phyloP scores from a whole-genome alignment of 2,113 vertebrate species.

The Phaethon lepturus region DNA sequence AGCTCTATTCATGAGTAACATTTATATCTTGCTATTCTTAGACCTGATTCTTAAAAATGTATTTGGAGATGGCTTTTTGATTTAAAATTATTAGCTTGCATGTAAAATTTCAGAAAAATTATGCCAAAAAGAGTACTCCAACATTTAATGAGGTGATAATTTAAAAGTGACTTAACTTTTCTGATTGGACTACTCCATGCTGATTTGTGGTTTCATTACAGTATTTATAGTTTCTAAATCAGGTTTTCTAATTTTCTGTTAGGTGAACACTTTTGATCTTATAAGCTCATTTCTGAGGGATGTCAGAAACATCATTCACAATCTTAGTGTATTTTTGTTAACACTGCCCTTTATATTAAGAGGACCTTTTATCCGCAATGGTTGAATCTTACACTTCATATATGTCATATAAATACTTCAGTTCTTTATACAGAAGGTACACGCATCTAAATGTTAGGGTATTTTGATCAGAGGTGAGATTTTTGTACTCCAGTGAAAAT shows the following conservation, averaged over 20 bases:
- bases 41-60: not conserved
- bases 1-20: not conserved
- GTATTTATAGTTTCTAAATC: constrained; percentile 32
- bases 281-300: not conserved
- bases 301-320: not conserved
- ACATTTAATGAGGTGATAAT: constrained; percentile 13
- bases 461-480: not conserved
- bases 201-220: constrained; percentile 27
- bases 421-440: not conserved
- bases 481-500: not conserved
- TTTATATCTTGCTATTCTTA: constrained; percentile 16
- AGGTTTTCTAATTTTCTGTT: not conserved
- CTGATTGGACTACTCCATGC: not conserved
- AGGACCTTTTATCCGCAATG: not conserved
- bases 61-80: not conserved
- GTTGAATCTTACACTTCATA: not conserved
- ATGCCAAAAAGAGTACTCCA: not conserved
- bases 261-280: not conserved
- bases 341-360: not conserved
- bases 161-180: constrained; percentile 5
- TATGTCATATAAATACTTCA: not conserved
- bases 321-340: not conserved
- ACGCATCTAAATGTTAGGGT: not conserved
- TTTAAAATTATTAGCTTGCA: constrained; percentile 6
- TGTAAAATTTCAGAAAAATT: constrained; percentile 1